These are phyloP conservation scores for Pangasius macronema DNA, from an alignment of 2,797 vertebrate genomes.

Conservation along the genomic window DNA sequence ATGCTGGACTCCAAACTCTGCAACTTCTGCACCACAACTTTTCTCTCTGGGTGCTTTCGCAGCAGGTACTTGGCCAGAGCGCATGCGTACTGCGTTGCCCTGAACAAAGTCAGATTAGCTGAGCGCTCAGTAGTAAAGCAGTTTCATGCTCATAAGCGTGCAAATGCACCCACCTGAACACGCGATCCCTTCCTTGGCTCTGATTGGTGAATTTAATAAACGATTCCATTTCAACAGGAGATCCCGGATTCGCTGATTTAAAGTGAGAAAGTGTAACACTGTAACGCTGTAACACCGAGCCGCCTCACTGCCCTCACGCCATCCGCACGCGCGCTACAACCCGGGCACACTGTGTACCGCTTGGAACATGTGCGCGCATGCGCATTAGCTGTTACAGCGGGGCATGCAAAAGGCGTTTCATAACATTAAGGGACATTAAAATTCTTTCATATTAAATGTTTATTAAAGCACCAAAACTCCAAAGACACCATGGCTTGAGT, in stretches of 20 bases:
- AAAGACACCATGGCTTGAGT: neutral
- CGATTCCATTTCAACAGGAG: conserved; percentile 76
- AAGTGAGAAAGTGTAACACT: neutral
- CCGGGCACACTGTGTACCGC: neutral
- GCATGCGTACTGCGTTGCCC: conserved; percentile 90
- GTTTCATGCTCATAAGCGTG: neutral
- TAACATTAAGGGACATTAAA: neutral
- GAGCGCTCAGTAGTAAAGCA: no score
- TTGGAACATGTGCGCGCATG: neutral
- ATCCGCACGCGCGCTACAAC: neutral
- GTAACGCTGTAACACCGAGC: neutral
- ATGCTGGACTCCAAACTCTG: conserved; percentile 86
- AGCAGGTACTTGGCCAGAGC: conserved; percentile 85
- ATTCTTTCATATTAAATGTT: neutral
- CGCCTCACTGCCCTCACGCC: neutral
- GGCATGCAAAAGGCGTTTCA: rapidly evolving
- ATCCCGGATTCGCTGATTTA: neutral
- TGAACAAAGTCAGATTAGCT: conserved; percentile 70
- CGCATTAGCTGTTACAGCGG: neutral
- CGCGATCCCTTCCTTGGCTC: conserved; percentile 86
- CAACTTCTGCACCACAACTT: conserved; percentile 81
- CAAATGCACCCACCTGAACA: conserved; percentile 81
- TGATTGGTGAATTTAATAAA: conserved; percentile 81
- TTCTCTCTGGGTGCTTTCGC: conserved; percentile 74
- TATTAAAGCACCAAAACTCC: neutral